phyloP scores from a whole-genome alignment of 92 coral and sea anemone species.

The Heliopora coerulea region DNA sequence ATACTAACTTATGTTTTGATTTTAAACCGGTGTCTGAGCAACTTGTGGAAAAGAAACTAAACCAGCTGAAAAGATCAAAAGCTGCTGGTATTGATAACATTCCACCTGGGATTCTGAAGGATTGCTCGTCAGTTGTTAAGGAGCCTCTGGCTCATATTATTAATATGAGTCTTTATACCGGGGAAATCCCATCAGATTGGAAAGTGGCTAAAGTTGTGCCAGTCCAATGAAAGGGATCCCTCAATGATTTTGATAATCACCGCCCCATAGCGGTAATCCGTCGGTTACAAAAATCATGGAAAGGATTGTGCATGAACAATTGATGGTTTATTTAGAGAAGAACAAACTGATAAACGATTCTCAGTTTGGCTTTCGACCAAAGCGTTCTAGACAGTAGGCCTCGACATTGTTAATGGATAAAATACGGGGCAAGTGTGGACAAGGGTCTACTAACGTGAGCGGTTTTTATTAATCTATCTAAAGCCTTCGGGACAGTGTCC shows the following conservation, averaged over 20 bases:
- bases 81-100: slow-evolving; percentile 32
- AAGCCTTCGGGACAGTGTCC: slow-evolving; percentile 18
- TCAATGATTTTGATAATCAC: slow-evolving; percentile 14
- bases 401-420: slow-evolving; percentile 1
- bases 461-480: slow-evolving; percentile 10
- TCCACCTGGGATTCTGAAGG: slow-evolving; percentile 6
- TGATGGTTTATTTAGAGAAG: neutral
- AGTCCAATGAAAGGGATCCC: neutral
- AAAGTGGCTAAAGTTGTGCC: slow-evolving; percentile 23
- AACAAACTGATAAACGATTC: slow-evolving; percentile 13
- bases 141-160: slow-evolving; percentile 7
- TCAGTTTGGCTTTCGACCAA: slow-evolving; percentile 20
- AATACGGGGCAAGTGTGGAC: neutral
- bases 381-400: slow-evolving; percentile 12
- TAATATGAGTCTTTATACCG: slow-evolving; percentile 8
- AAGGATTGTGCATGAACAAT: slow-evolving; percentile 2
- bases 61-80: slow-evolving; percentile 14
- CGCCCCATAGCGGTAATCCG: slow-evolving; percentile 8
- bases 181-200: slow-evolving; percentile 15
- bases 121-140: neutral
- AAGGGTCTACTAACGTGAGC: neutral
- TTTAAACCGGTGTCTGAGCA: neutral
- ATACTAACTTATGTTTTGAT: neutral
- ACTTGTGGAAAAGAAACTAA: neutral
- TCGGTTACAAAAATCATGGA: neutral